Evolutionary conservation across 2,888 invertebrate genomes (phyloP).

Genomic region (Microctonus brassicae): DNA sequence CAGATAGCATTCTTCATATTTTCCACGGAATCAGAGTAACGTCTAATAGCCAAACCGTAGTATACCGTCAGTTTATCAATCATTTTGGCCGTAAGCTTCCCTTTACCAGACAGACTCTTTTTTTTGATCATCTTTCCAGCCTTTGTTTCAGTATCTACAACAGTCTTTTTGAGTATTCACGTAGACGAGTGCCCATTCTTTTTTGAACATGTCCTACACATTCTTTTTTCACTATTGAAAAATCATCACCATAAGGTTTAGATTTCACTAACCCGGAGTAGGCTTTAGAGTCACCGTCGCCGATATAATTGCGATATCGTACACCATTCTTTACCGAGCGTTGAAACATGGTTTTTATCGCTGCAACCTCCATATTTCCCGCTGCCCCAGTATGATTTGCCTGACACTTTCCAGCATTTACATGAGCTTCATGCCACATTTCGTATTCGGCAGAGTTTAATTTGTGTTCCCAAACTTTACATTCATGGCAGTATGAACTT

Average conservation of each 20-base stretch:
- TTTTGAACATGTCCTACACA: too few relatives aligned
- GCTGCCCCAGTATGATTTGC: constrained; percentile 38
- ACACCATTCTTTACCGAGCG: constrained; percentile 37
- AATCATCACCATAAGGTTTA: constrained; percentile 35
- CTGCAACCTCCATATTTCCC: constrained; percentile 42
- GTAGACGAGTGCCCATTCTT: constrained; percentile 31
- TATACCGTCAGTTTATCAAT: constrained; percentile 37
- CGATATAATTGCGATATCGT: constrained; percentile 34
- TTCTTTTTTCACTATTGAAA: constrained; percentile 28
- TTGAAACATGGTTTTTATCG: constrained; percentile 40
- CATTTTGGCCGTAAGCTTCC: constrained; percentile 32
- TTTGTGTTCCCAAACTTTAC: constrained; percentile 41
- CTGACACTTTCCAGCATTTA: constrained; percentile 31
- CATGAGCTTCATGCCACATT: constrained; percentile 45
- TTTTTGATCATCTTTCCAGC: constrained; percentile 25
- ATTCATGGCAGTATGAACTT: constrained; percentile 42
- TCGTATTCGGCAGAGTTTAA: constrained; percentile 44
- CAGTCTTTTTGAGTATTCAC: constrained; percentile 33
- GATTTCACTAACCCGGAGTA: constrained; percentile 34
- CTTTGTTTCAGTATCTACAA: constrained; percentile 22
- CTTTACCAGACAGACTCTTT: constrained; percentile 26
- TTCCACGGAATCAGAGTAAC: constrained; percentile 38
- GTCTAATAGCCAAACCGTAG: constrained; percentile 38
- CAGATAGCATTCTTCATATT: constrained; percentile 43
- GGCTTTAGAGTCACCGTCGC: constrained; percentile 35